Conservation (phyloP, 2,888 invertebrate species). For the Gisinianus flammeolus region DNA sequence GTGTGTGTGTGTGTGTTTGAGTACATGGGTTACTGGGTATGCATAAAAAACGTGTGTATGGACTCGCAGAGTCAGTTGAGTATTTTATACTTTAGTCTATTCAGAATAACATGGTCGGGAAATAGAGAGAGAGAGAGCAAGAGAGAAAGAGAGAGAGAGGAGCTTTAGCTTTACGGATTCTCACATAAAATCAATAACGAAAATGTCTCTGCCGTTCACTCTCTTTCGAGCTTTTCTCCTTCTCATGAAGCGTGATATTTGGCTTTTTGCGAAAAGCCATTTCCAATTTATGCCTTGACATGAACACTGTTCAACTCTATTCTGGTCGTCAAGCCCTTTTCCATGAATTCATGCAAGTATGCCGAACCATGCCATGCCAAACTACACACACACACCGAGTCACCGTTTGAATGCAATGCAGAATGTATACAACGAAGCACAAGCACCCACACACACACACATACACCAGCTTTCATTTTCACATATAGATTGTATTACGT, state of each 20-base stretch:
- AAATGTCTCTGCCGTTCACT: constrained; percentile 44
- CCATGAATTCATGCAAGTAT: constrained; percentile 15
- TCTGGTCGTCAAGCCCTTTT: constrained; percentile 29
- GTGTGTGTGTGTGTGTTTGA: too few species aligned
- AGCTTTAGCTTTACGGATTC: constrained; percentile 41
- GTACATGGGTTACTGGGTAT: too few species aligned
- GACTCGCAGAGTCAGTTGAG: neutral
- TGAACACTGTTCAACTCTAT: constrained; percentile 36
- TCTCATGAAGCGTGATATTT: constrained; percentile 35
- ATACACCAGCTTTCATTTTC: neutral
- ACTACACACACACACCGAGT: neutral
- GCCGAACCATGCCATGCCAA: neutral
- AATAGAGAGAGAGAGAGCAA: neutral
- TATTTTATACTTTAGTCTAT: constrained; percentile 1
- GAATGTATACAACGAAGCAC: neutral
- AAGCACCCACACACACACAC: neutral
- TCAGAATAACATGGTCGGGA: neutral
- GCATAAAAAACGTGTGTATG: too few species aligned
- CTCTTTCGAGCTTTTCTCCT: constrained; percentile 28
- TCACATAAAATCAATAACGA: constrained; percentile 46
- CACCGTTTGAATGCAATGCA: neutral
- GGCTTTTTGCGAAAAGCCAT: constrained; percentile 37
- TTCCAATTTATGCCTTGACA: constrained; percentile 39
- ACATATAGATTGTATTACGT: neutral
- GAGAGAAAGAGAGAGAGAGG: neutral